Conservation (phyloP, 2,888 invertebrate genomes). For the Sarcophaga subvicina region DNA sequence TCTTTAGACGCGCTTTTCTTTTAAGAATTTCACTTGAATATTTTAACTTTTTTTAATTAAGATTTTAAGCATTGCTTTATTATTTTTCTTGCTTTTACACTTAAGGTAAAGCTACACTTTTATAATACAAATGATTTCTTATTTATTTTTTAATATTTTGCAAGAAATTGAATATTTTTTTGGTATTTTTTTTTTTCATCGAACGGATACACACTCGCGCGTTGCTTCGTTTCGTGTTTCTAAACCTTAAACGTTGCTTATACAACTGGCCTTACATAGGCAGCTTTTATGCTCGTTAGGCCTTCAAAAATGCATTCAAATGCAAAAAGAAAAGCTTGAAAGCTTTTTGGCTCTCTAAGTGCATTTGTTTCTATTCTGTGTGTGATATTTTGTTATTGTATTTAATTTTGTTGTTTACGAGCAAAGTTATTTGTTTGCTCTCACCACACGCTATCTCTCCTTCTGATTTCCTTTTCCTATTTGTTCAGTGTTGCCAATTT, state of each 20-base stretch:
- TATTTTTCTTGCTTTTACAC: neutral
- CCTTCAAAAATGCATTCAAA: constrained; percentile 68
- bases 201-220: constrained; percentile 65
- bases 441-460: neutral
- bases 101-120: neutral
- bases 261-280: constrained; percentile 77
- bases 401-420: neutral
- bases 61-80: constrained; percentile 3
- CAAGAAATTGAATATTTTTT: constrained; percentile 15
- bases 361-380: constrained; percentile 57
- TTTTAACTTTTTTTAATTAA: constrained; percentile 9
- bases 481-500: neutral
- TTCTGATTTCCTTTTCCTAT: neutral
- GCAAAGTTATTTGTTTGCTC: constrained; percentile 20
- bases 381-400: constrained; percentile 39
- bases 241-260: constrained; percentile 79
- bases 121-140: constrained; percentile 25
- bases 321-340: constrained; percentile 58
- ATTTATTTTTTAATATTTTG: constrained; percentile 28
- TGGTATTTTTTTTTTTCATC: constrained; percentile 47
- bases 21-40: neutral
- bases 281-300: constrained; percentile 75
- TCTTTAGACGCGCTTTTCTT: constrained; percentile 56
- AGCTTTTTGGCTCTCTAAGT: constrained; percentile 55
- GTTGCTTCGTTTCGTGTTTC: constrained; percentile 73